Evolutionary conservation across 2,113 vertebrate genomes (phyloP).

Genomic region (Thamnophis sirtalis): DNA sequence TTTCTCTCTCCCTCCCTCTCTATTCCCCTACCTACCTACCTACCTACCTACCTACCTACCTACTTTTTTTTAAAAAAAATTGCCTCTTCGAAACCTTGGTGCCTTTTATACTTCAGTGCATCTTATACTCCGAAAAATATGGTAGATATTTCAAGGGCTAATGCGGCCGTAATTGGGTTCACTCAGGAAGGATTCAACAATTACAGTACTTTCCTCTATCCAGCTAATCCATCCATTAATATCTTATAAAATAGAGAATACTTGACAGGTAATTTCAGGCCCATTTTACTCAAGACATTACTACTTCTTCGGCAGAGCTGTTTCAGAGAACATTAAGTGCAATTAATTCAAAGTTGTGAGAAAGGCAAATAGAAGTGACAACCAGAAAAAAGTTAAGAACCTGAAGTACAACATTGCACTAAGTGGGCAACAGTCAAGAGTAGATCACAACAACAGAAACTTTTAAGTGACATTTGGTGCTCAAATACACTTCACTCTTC

Average conservation of each 20-base stretch:
- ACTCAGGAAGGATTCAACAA: not conserved
- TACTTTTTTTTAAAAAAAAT: no score
- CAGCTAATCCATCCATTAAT: not conserved
- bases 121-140: no score
- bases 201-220: not conserved
- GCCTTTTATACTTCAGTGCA: no score
- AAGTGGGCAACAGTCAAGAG: not conserved
- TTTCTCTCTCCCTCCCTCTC: no score
- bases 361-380: slow-evolving; percentile 25
- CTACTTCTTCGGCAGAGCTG: not conserved
- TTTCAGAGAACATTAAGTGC: slow-evolving; percentile 34
- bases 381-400: slow-evolving; percentile 4
- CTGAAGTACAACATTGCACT: not conserved
- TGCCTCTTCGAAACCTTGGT: no score
- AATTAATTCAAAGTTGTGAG: not conserved
- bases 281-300: slow-evolving; percentile 24
- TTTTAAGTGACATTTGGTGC: not conserved
- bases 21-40: no score
- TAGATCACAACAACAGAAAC: not conserved
- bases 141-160: not conserved
- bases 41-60: no score
- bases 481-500: not conserved
- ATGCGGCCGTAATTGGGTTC: not conserved
- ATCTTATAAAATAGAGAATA: not conserved
- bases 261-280: slow-evolving; percentile 11